Evolutionary conservation across 30 jellyfish, hydroid and myxozoan species (phyloP), one percentile per base, ranked within the genome.

Genomic region (Aurelia coerulea): DNA sequence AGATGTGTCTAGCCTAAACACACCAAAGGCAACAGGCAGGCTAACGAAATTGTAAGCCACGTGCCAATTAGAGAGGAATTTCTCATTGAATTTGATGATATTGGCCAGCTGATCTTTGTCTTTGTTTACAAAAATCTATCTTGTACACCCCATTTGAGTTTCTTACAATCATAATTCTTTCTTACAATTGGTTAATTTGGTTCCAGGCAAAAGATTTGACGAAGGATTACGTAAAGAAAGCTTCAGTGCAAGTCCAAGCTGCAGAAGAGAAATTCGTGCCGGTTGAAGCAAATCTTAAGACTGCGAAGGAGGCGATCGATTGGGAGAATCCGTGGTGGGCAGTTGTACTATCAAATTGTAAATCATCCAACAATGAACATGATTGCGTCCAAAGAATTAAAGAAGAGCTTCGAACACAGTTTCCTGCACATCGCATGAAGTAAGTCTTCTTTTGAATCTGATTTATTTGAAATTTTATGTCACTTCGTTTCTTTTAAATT

Each of bases 241-340:
- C 80, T 2, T 74, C 62, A 31, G 68, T 64, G 10, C 75, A 73
- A 73, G 70, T 83, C 8, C 35, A 31, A 31, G 54, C 81, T 12
- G 86, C 92, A 8, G 74, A 73, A 41, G 65, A 73, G 51, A 71
- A 35, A 19, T 75, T 83, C 14, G 87, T 37, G 13, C 23, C 81
- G 1, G 70, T 83, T 62, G 68, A 83, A 18, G 18, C 15, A 37
- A 83, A 72, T 62, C 68, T 83, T 41, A 52, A 51, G 32, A 64
- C 65, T 3, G 75, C 62, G n/a, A 71, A 46, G 34, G 85, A 63
- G 31, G 35, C 29, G 12, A 73, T 83, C 23, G 92, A 83, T 71
- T 83, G 92, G 92, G 65, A 60, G 39, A 42, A 83, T 60, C 92
- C 92, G 10, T 83, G 92, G 92, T 83, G 92, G 92, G 49, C 74